These are phyloP conservation scores for Mesorhabditis sp. DNA, from an alignment of 2,888 invertebrate species.

Conservation along the genomic window DNA sequence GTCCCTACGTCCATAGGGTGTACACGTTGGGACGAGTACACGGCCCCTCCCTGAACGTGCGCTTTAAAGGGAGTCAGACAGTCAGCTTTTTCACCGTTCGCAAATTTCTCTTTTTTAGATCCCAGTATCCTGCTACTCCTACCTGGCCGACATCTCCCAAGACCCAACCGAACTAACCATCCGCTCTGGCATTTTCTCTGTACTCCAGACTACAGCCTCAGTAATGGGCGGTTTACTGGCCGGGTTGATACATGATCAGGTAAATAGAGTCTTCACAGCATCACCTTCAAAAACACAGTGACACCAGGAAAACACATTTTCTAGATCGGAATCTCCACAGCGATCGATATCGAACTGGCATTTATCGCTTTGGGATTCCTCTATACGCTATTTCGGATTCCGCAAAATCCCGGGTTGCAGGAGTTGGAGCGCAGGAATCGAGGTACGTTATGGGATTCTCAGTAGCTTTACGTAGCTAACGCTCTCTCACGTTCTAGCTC, in stretches of 20 bases:
- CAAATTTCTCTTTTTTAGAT: conserved; percentile 14
- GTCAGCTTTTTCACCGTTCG: too few relatives aligned
- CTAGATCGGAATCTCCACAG: conserved; percentile 25
- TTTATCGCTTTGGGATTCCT: conserved; percentile 33
- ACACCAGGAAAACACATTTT: not conserved
- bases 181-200: conserved; percentile 31
- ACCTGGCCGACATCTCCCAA: conserved; percentile 39
- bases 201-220: conserved; percentile 26
- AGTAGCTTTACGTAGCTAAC: too few relatives aligned
- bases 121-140: conserved; percentile 42
- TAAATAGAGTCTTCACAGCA: conserved; percentile 2
- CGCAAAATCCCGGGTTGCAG: conserved; percentile 23
- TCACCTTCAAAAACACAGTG: too few relatives aligned
- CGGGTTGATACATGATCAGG: conserved; percentile 16
- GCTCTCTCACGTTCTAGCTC: too few relatives aligned
- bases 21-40: too few relatives aligned
- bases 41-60: too few relatives aligned
- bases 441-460: not conserved
- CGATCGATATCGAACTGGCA: conserved; percentile 33
- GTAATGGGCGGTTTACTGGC: conserved; percentile 36
- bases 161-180: conserved; percentile 24
- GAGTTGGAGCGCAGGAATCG: conserved; percentile 15
- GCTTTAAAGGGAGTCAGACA: too few relatives aligned
- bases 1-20: too few relatives aligned
- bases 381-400: conserved; percentile 33